Percentiles rank a stretch among this genome's conserved stretches.
Evolutionary conservation across 2,888 invertebrate species (phyloP).

Genomic region (Pasiphila rectangulata): DNA sequence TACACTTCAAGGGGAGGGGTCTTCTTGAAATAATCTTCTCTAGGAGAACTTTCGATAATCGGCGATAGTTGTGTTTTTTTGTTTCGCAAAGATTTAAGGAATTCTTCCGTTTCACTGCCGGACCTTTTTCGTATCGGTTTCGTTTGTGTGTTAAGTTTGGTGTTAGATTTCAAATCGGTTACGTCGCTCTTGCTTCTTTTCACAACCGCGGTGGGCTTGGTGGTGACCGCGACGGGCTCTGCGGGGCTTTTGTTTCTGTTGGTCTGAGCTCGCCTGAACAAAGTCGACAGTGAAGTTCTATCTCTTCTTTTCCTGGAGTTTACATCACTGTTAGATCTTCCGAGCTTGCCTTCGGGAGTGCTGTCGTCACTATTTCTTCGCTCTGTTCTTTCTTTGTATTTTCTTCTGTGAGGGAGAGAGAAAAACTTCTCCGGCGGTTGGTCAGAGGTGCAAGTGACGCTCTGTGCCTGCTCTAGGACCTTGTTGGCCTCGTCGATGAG

Average conservation of each 20-base stretch:
- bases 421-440: constrained; percentile 83
- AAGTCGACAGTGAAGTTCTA: constrained; percentile 83
- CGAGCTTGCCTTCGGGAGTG: constrained; percentile 64
- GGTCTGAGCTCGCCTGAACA: constrained; percentile 82
- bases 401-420: constrained; percentile 84
- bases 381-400: constrained; percentile 66
- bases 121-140: constrained; percentile 80
- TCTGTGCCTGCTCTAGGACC: constrained; percentile 87
- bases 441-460: constrained; percentile 84
- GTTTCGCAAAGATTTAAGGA: constrained; percentile 74
- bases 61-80: constrained; percentile 88
- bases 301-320: constrained; percentile 70
- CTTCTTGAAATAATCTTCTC: constrained; percentile 84
- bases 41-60: constrained; percentile 88
- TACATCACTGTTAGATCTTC: constrained; percentile 82
- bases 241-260: constrained; percentile 70
- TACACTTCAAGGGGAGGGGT: constrained; percentile 65
- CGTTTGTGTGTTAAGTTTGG: constrained; percentile 60
- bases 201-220: constrained; percentile 66
- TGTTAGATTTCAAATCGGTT: constrained; percentile 82
- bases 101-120: constrained; percentile 83
- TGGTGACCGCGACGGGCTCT: constrained; percentile 69
- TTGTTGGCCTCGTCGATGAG: constrained; percentile 88
- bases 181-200: constrained; percentile 84
- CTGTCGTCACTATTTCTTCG: constrained; percentile 81